Evolutionary conservation across 2,888 invertebrate species (phyloP).

Genomic region (Clostera curtula): DNA sequence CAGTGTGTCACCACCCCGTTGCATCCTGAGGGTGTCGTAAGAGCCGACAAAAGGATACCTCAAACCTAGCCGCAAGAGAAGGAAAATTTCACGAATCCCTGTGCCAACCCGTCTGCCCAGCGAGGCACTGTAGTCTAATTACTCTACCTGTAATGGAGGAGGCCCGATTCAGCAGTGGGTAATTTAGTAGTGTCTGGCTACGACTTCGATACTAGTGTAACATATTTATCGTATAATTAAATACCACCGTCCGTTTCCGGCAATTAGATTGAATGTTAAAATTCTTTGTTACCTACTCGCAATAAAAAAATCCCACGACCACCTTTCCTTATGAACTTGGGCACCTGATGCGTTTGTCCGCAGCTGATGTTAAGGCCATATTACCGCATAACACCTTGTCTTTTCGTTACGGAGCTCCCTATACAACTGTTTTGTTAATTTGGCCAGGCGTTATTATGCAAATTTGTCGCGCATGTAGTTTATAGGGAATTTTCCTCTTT

Average conservation of each 20-base stretch:
- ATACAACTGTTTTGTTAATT: constrained; percentile 37
- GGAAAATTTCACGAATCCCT: too few species aligned
- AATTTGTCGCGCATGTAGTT: constrained; percentile 25
- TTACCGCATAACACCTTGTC: constrained; percentile 49
- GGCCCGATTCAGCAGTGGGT: too few species aligned
- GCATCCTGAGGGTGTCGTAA: too few species aligned
- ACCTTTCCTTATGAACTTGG: constrained; percentile 59
- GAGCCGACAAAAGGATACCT: too few species aligned
- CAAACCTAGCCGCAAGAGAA: too few species aligned
- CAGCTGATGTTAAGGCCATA: constrained; percentile 39
- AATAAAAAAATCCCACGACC: constrained; percentile 37
- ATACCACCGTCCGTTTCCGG: constrained; percentile 53
- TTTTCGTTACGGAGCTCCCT: constrained; percentile 60
- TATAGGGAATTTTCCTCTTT: too few species aligned
- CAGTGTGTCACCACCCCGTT: too few species aligned
- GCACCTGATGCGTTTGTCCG: constrained; percentile 50
- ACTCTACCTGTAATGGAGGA: too few species aligned
- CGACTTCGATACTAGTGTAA: constrained; percentile 49
- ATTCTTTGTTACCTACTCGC: constrained; percentile 35
- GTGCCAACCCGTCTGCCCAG: too few species aligned
- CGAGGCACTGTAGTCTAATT: too few species aligned
- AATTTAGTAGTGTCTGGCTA: constrained; percentile 45
- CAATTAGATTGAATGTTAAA: constrained; percentile 46
- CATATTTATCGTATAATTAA: constrained; percentile 61
- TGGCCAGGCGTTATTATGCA: constrained; percentile 27